Base-by-base conservation (phyloP, 2,797 vertebrate species). In the Meriones psammophilus region DNA sequence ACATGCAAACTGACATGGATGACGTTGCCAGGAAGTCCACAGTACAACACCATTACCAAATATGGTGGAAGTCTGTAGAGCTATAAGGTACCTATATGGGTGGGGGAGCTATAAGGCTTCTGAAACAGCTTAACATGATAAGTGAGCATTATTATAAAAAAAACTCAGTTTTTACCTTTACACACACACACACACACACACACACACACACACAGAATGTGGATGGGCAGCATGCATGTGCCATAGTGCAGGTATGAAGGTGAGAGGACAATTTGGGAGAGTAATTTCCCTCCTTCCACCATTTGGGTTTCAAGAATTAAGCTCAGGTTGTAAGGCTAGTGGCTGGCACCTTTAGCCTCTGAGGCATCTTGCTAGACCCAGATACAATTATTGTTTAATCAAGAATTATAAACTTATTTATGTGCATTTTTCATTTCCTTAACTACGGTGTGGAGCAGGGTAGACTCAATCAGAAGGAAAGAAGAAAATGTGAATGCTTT, bases 311-410 rank as follows among this genome's bases (percentile, higher is more conserved):
- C 22, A 26, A n/a, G 17, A 17, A 15, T 78, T 24, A 78, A 33
- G 46, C 39, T 42, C 73, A 42, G 39, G 24, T 15, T 76, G 73
- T 7, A 4, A 18, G 46, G 46, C 33, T 73, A 36, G 7, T 73
- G 69, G 69, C n/a, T 46, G 12, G 5, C 74, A 46, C 39, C 13
- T 76, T 46, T 76, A 76, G 20, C 56, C 56, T 80, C 54, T 60
- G 78, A 60, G 2, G 0, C 56, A 60, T 58, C 33, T 60, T 80
- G 13, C 20, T 80, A 18, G 8, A 17, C 13, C 60, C 58, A 77
- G 26, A 26, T 22, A 78, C 5, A 90, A 76, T 89, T 83, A 83
- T 46, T 62, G 84, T 95, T 58, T 80, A 94, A 69, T 81, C 1
- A 26, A 84, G 15, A 33, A 9, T 30, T 58, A 36, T 36, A 1